Evolutionary conservation across 1,140 invertebrate genomes (phyloP).

Genomic region (Coenobita brevimanus): DNA sequence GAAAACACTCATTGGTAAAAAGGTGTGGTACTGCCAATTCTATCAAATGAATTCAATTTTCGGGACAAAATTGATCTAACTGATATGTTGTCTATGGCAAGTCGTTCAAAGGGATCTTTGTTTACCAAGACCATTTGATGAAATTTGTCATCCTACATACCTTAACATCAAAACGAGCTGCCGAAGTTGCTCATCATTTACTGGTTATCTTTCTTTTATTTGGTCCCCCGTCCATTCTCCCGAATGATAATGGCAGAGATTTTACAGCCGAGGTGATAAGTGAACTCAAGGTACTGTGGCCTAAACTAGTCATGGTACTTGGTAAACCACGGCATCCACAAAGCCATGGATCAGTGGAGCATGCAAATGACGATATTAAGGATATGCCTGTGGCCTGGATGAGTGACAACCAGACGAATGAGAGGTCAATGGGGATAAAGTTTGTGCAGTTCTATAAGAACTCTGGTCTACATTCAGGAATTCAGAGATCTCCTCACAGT

Average conservation of each 20-base stretch:
- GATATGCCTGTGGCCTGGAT: conserved; percentile 3
- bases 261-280: conserved; percentile 6
- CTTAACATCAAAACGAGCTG: conserved; percentile 12
- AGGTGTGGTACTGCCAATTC: neutral
- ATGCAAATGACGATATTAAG: conserved; percentile 4
- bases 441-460: conserved; percentile 5
- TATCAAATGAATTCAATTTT: conserved; percentile 26
- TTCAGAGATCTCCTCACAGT: conserved; percentile 9
- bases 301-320: conserved; percentile 1
- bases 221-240: neutral
- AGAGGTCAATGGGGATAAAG: neutral
- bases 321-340: conserved; percentile 27
- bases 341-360: neutral
- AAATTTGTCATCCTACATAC: neutral
- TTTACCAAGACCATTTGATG: neutral
- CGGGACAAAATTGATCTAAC: conserved; percentile 12
- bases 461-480: neutral
- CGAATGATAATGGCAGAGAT: neutral
- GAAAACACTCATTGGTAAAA: conserved; percentile 23
- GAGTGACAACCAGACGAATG: neutral
- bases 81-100: too few species aligned
- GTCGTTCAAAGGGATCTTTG: neutral
- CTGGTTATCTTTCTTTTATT: neutral
- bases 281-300: neutral
- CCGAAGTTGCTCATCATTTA: neutral